These are phyloP conservation scores for Adrianichthys oophorus DNA, from an alignment of 2,797 vertebrate genomes.

Conservation along the genomic window DNA sequence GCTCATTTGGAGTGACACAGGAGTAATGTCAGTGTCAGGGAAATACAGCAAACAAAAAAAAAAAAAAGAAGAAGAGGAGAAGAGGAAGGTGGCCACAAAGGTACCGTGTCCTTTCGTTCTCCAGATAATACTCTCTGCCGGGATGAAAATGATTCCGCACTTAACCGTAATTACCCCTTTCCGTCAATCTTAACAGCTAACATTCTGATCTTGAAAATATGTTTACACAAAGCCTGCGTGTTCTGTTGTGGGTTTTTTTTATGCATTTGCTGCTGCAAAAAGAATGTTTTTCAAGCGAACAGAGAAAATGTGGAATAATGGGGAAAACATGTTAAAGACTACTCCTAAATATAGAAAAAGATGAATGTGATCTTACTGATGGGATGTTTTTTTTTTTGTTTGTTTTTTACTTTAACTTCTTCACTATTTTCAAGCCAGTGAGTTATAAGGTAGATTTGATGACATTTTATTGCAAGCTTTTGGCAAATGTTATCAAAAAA, in stretches of 20 bases:
- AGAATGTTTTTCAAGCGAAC: too few species aligned
- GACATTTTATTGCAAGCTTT: background rate
- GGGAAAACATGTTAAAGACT: background rate
- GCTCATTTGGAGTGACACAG: constrained; percentile 81
- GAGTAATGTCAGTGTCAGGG: constrained; percentile 77
- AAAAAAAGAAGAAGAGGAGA: constrained; percentile 42
- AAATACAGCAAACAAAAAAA: constrained; percentile 62
- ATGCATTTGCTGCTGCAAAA: background rate
- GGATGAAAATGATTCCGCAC: constrained; percentile 75
- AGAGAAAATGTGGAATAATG: background rate
- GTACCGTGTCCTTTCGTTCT: constrained; percentile 68
- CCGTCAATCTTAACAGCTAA: constrained; percentile 46
- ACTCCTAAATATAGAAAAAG: background rate
- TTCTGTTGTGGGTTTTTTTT: background rate
- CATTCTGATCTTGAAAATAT: background rate
- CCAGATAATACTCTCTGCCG: constrained; percentile 72
- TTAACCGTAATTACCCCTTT: constrained; percentile 75
- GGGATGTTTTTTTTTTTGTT: background rate
- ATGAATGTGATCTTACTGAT: background rate
- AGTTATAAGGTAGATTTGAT: background rate
- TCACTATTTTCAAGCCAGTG: background rate
- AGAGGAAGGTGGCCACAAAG: constrained; percentile 39
- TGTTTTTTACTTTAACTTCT: background rate
- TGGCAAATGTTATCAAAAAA: background rate
- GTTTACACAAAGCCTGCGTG: too few species aligned